Conservation (phyloP, 2,113 vertebrate species). For the Suncus etruscus region DNA sequence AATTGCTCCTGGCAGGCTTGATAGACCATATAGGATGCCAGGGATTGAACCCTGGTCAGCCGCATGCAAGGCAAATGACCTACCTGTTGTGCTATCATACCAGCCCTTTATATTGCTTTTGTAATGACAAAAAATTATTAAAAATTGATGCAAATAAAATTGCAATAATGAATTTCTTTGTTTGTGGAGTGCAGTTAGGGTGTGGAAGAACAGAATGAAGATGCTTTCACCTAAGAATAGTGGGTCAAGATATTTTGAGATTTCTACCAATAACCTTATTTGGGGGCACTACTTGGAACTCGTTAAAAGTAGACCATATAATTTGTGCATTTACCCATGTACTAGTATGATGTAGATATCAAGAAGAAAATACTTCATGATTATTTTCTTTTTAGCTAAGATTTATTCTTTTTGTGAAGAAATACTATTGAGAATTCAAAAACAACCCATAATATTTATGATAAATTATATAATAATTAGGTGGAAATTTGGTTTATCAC, state of each 20-base stretch:
- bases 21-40: no score
- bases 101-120: background rate
- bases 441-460: no score
- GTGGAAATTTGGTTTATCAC: no score
- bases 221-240: background rate
- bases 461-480: no score
- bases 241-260: background rate
- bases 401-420: conserved; percentile 55
- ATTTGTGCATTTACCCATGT: conserved; percentile 17
- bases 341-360: conserved; percentile 5
- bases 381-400: conserved; percentile 35
- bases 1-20: no score
- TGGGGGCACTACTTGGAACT: background rate
- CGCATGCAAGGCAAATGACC: no score
- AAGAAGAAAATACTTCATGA: conserved; percentile 31
- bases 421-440: no score
- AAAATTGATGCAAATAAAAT: conserved; percentile 12
- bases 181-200: background rate
- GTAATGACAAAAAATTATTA: background rate
- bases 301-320: background rate
- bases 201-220: background rate
- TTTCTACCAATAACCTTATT: conserved; percentile 13
- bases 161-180: background rate
- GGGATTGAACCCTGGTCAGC: no score
- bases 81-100: no score